Evolutionary conservation across 2,797 vertebrate genomes (phyloP), one percentile per base, ranked within the genome.

Genomic region (Notolepis coatsorum): DNA sequence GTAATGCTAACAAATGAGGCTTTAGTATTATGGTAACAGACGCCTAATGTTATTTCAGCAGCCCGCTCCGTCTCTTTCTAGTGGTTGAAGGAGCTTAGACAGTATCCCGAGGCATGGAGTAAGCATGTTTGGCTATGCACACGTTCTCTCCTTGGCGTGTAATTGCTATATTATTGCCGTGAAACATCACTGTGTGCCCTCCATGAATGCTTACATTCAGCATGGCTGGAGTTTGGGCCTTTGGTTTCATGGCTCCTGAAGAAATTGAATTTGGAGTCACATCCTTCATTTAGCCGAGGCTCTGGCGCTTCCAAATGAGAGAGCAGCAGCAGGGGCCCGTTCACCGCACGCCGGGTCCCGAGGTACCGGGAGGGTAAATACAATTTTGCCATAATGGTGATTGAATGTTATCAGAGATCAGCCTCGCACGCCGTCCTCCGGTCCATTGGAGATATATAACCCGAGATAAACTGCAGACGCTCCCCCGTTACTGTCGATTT

Each of bases 11-110:
- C 84, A 90, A 87, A 88, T 80, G 81, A 83, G 77, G 65, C 73
- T 76, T 82, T 80, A 70, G 75, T 84, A 62, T 88, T 83, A 82
- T 73, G 81, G 74, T 75, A 84, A 78, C 77, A 77, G 71, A 63
- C 75, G 77, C 73, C 75, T 71, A 69, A 79, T 89, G 88, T 88
- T 85, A 72, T 88, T 87, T 77, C 62, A 79, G 82, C 75, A 71
- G 85, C 84, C 72, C 65, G 70, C 46, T 71, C 49, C 54, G 56
- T 72, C 63, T 75, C 72, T 85, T 84, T 87, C 57, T 76, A 76
- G 82, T 80, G 78, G 82, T 87, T 73, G 58, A 58, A 55, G 48
- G 65, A 75, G 83, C 85, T 89, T 75, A 83, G 76, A 72, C 76
- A 37, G 71, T 81, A 89, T 86, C 84, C 80, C 68, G 62, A 75